Conservation (phyloP, 1,140 invertebrate species). For the Calliopsis andreniformis region DNA sequence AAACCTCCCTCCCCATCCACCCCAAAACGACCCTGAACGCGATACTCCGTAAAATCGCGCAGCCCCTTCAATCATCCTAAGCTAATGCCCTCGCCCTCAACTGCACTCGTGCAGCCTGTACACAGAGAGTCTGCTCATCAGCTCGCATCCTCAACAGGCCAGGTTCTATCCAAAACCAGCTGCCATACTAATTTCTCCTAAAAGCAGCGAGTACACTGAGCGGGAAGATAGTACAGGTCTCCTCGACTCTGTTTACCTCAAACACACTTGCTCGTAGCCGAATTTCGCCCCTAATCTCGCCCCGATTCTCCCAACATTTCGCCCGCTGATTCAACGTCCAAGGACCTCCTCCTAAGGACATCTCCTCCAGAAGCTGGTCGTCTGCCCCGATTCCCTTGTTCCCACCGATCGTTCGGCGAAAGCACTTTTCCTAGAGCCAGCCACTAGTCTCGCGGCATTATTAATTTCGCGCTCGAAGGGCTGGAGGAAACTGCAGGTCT, state of each 20-base stretch:
- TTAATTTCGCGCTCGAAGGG: constrained; percentile 36
- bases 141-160: not conserved
- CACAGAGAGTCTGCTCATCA: not conserved
- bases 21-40: too few relatives aligned
- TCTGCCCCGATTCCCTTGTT: too few relatives aligned
- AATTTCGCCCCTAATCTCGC: not conserved
- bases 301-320: not conserved
- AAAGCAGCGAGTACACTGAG: not conserved
- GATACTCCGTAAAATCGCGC: too few relatives aligned
- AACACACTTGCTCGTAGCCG: not conserved
- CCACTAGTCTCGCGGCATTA: constrained; percentile 18
- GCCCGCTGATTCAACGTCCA: too few relatives aligned
- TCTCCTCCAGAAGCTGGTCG: too few relatives aligned
- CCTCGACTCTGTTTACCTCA: not conserved
- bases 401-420: not conserved
- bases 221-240: not conserved
- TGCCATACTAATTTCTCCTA: not conserved
- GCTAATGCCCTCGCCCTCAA: not conserved
- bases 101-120: too few relatives aligned
- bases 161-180: not conserved
- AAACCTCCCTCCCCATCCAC: too few relatives aligned
- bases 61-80: too few relatives aligned
- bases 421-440: not conserved
- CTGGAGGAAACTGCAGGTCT: not conserved
- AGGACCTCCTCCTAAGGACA: too few relatives aligned